Evolutionary conservation across 2,888 invertebrate species (phyloP).

Genomic region (Willowsia nigromaculata): DNA sequence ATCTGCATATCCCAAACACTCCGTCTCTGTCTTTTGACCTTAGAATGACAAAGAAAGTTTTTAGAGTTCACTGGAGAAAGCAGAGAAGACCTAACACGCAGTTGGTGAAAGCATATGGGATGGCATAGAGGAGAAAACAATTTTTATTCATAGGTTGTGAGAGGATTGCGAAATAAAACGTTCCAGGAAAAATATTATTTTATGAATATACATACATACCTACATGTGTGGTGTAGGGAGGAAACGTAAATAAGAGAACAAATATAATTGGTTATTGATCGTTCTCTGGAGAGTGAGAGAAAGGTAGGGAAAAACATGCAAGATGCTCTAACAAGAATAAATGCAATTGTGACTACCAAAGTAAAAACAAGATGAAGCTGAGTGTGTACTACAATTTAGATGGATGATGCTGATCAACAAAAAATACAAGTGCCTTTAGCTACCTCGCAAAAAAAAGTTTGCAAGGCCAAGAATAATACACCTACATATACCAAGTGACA

Average conservation of each 20-base stretch:
- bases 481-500: background rate
- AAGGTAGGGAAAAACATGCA: background rate
- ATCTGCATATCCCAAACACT: slow-evolving; percentile 42
- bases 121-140: background rate
- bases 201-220: background rate
- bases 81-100: background rate
- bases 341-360: background rate
- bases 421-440: background rate
- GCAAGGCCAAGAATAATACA: background rate
- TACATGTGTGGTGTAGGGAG: background rate
- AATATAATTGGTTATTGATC: slow-evolving; percentile 59
- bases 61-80: background rate
- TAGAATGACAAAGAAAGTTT: background rate
- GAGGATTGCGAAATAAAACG: slow-evolving; percentile 1
- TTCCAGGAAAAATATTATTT: background rate
- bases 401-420: slow-evolving; percentile 19
- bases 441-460: background rate
- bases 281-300: slow-evolving; percentile 15
- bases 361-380: background rate
- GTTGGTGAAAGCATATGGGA: background rate
- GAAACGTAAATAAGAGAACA: slow-evolving; percentile 13
- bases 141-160: background rate
- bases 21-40: background rate
- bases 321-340: background rate
- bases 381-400: background rate